Evolutionary conservation across 2,113 vertebrate species (phyloP), one percentile per base, ranked within the genome.

Genomic region (Loxodonta africana): DNA sequence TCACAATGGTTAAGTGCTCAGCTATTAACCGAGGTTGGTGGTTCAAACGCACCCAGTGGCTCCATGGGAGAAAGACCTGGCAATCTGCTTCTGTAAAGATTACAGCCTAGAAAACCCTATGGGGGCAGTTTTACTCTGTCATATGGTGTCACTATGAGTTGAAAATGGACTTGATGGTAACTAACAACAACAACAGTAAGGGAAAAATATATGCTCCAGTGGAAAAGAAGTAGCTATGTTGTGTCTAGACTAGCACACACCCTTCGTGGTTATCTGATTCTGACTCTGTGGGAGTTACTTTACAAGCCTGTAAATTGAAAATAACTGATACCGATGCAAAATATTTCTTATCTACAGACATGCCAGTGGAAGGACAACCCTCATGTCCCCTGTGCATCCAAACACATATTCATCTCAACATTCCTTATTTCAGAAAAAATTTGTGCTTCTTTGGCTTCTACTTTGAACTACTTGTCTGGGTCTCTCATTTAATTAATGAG

Each of bases 291-390:
- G 44, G 65, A 48, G n/a, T 25, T 53, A n/a, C 57, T 89, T 81
- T 83, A 88, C 28, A 90, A 8, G 26, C 53, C 48, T 91, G 7
- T 65, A 84, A 78, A 3, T 78, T 81, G 77, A 88, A 95, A 93
- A 48, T 71, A 83, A 74, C 46, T 53, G 30, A 51, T 25, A 60
- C 14, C 6, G 62, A 48, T 44, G 2, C 9, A 76, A 88, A 88
- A 28, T 8, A 71, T 65, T 48, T 71, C 30, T 73, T 76, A 18
- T 71, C n/a, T 60, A 2, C 5, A 44, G 8, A 62, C 21, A 44
- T 60, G 25, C 37, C 46, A 53, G 9, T 44, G 18, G 67, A 81
- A 6, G 17, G 17, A 78, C 41, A 89, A 26, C 10, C 18, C 26
- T n/a, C 51, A 17, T 18, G 8, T 23, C 18, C 67, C 37, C 11